Conservation (phyloP, 2,888 invertebrate species). For the Drosophila formosana region DNA sequence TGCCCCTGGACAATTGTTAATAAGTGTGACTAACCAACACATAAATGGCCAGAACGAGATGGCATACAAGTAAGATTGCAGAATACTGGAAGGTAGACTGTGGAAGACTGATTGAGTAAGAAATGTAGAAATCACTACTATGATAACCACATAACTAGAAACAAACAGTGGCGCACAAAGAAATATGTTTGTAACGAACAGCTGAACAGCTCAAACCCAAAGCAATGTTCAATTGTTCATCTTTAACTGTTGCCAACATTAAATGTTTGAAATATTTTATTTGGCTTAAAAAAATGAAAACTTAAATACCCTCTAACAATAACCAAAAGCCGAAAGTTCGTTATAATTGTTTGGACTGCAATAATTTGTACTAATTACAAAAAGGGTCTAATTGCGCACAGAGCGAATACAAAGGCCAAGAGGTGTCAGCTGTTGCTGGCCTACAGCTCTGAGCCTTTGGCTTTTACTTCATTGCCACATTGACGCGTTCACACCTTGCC, state of each 20-base stretch:
- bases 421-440: slow-evolving; percentile 39
- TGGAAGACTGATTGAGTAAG: not conserved
- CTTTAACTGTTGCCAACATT: too few relatives aligned
- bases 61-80: not conserved
- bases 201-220: too few relatives aligned
- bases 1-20: slow-evolving; percentile 49
- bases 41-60: slow-evolving; percentile 13
- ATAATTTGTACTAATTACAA: slow-evolving; percentile 68
- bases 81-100: not conserved
- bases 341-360: slow-evolving; percentile 19
- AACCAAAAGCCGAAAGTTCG: too few relatives aligned
- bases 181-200: too few relatives aligned
- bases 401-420: slow-evolving; percentile 19
- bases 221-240: too few relatives aligned
- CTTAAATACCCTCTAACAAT: too few relatives aligned
- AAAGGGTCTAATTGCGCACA: slow-evolving; percentile 47
- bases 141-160: too few relatives aligned
- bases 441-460: slow-evolving; percentile 46
- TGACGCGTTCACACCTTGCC: slow-evolving; percentile 80
- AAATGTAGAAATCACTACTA: too few relatives aligned
- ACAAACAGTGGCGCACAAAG: too few relatives aligned
- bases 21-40: slow-evolving; percentile 46
- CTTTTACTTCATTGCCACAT: slow-evolving; percentile 63
- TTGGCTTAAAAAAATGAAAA: too few relatives aligned
- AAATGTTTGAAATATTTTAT: too few relatives aligned